phyloP scores from a whole-genome alignment of 2,797 vertebrate genomes.

The Bradypodion pumilum region DNA sequence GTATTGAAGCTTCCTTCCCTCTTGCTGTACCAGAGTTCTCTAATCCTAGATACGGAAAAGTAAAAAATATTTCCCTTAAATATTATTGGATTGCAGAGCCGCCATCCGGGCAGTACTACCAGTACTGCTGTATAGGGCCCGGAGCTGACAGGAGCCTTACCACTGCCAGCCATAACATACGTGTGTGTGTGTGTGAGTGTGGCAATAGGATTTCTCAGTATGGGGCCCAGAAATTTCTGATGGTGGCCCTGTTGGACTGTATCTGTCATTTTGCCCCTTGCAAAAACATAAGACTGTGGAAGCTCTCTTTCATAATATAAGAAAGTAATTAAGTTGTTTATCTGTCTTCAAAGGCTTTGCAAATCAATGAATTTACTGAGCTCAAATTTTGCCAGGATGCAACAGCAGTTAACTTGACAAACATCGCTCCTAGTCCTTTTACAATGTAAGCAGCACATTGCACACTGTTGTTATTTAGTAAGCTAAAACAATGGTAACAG shows the following conservation, averaged over 20 bases:
- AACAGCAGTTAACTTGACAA: constrained; percentile 20
- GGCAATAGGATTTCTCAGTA: too few species aligned
- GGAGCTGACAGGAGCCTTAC: too few species aligned
- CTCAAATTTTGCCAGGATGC: constrained; percentile 50
- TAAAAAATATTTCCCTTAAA: neutral
- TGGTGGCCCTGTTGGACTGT: too few species aligned
- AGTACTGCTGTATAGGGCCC: too few species aligned
- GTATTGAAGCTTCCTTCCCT: neutral
- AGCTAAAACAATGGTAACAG: neutral
- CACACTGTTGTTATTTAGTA: neutral
- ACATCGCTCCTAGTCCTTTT: neutral
- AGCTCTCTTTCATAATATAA: neutral
- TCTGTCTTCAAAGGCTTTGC: constrained; percentile 72
- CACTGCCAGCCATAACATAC: too few species aligned
- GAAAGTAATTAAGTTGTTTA: constrained; percentile 21
- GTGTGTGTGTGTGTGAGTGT: too few species aligned
- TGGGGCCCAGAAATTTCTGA: too few species aligned
- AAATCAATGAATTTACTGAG: constrained; percentile 80
- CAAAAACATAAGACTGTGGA: neutral
- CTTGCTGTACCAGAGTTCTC: too few species aligned
- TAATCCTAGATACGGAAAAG: neutral
- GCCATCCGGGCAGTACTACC: too few species aligned
- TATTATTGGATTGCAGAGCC: neutral
- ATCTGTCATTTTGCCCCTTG: neutral
- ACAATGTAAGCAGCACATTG: constrained; percentile 25